These are phyloP conservation scores for Drosophila mauritiana DNA, from an alignment of 1,140 invertebrate genomes.

Conservation along the genomic window DNA sequence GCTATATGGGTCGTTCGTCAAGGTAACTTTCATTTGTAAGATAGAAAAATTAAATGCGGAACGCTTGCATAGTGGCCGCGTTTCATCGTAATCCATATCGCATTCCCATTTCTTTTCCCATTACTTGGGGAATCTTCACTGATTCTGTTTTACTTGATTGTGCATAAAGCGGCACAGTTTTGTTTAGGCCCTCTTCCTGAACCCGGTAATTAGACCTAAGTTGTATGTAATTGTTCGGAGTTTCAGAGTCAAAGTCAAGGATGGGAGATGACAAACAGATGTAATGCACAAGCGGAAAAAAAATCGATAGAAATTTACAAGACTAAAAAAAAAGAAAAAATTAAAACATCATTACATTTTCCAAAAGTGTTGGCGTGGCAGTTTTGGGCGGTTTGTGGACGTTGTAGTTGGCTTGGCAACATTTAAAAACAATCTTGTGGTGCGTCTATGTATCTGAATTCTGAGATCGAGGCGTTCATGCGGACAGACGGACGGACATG, in stretches of 20 bases:
- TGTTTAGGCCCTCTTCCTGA: slow-evolving; percentile 1
- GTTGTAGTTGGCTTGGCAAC: too few relatives aligned
- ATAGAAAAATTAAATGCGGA: slow-evolving; percentile 62
- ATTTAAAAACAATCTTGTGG: too few relatives aligned
- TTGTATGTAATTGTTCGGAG: slow-evolving; percentile 28
- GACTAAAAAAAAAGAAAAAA: not conserved
- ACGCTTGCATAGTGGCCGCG: slow-evolving; percentile 59
- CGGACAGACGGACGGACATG: too few relatives aligned
- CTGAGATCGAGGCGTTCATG: too few relatives aligned
- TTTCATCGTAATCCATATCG: slow-evolving; percentile 77
- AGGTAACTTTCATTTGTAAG: slow-evolving; percentile 83
- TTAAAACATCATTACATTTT: not conserved
- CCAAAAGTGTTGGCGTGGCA: too few relatives aligned
- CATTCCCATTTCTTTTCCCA: slow-evolving; percentile 29
- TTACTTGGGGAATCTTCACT: not conserved
- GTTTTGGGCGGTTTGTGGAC: too few relatives aligned
- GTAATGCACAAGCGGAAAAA: slow-evolving; percentile 23
- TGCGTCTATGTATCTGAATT: too few relatives aligned
- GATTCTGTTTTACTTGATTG: slow-evolving; percentile 51
- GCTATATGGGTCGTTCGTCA: slow-evolving; percentile 83
- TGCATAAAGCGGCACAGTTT: slow-evolving; percentile 56
- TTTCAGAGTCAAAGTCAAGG: slow-evolving; percentile 2
- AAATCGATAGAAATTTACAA: too few relatives aligned
- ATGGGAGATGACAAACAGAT: slow-evolving; percentile 42
- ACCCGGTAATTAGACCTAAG: slow-evolving; percentile 31